Percentiles rank a stretch among this genome's conserved stretches.
phyloP scores from a whole-genome alignment of 1,140 invertebrate species.

The Hestina assimilis region DNA sequence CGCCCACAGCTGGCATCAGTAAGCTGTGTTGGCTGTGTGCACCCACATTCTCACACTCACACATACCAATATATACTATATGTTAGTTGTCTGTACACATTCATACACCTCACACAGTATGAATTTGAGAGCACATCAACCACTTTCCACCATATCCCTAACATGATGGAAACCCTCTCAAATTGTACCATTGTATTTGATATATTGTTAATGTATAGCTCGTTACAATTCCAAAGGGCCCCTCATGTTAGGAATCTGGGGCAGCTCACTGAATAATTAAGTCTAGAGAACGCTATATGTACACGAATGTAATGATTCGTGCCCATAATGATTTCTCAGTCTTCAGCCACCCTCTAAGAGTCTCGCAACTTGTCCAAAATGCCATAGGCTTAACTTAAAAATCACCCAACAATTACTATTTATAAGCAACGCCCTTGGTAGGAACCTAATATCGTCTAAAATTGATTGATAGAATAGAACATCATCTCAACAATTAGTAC shows the following conservation, averaged over 20 bases:
- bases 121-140: constrained; percentile 46
- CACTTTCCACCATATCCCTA: constrained; percentile 53
- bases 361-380: constrained; percentile 20
- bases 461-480: constrained; percentile 20
- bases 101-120: constrained; percentile 9
- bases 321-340: constrained; percentile 64
- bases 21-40: constrained; percentile 53
- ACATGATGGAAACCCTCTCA: constrained; percentile 47
- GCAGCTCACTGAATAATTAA: constrained; percentile 62
- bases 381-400: constrained; percentile 13
- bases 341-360: constrained; percentile 53
- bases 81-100: background rate
- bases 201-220: constrained; percentile 3
- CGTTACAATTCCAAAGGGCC: constrained; percentile 53
- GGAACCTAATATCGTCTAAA: constrained; percentile 33
- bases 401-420: constrained; percentile 24
- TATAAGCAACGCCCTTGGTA: constrained; percentile 32
- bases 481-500: constrained; percentile 29
- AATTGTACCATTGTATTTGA: constrained; percentile 48
- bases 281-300: constrained; percentile 66
- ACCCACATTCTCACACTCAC: constrained; percentile 37
- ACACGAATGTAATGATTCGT: constrained; percentile 49
- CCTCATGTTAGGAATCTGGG: constrained; percentile 48
- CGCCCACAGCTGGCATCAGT: constrained; percentile 49
- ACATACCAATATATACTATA: constrained; percentile 1